Evolutionary conservation across 1,140 invertebrate species (phyloP), one percentile per base, ranked within the genome.

Genomic region (Sycophila sp.): DNA sequence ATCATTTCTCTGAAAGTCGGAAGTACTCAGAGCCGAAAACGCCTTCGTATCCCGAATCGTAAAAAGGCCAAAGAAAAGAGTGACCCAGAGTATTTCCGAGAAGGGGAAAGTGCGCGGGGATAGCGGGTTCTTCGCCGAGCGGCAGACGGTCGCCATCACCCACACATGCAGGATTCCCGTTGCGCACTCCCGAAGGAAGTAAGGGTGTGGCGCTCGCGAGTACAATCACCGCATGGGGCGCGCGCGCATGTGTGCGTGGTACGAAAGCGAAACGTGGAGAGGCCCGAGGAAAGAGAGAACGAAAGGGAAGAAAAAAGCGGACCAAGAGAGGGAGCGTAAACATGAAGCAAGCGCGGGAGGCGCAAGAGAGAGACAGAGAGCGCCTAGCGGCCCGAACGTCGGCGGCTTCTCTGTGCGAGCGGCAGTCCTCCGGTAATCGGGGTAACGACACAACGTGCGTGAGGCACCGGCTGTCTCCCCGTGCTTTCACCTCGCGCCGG

Each of bases 381-480:
- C 19, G 62, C 30, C 56, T 4, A n/a, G 32, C 19, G 67, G 71
- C 45, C 53, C 26, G 53, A 56, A 2, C 40, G 19, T 34, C 65
- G 65, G 38, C 55, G 24, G 73, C 36, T 40, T 28, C 47, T n/a
- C 40, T 17, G 17, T 59, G 53, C 69, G 68, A 73, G 75, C 77
- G 76, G 77, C 80, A 83, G 81, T 83, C 81, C 79, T 80, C 79
- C 80, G 79, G 77, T 76, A 82, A 76, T 81, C 81, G 81, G 81
- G n/a, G n/a, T n/a, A n/a, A n/a, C n/a, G n/a, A n/a, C 77, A 76
- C 81, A 77, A 75, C 73, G 80, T 76, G 77, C 79, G 80, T 74
- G 77, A 68, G 74, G 72, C 38, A 34, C 66, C 69, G 68, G 60
- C 67, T 65, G 55, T 64, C 60, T 71, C 30, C 28, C 49, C 34